phyloP scores from a whole-genome alignment of 2,797 vertebrate genomes.

The Gobionotothen gibberifrons region DNA sequence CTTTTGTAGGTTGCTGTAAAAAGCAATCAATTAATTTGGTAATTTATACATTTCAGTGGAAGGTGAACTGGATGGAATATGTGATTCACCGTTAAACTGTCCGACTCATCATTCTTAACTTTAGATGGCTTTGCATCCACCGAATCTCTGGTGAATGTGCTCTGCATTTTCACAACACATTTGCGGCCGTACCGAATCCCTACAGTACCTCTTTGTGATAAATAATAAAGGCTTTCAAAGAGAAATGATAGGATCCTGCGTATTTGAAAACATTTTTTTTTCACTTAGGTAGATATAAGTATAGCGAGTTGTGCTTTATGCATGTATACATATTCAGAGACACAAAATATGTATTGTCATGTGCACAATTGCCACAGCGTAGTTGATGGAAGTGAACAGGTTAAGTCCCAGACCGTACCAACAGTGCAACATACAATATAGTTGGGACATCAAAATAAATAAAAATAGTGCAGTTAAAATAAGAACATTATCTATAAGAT shows the following conservation, averaged over 20 bases:
- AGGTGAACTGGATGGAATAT: slow-evolving; percentile 69
- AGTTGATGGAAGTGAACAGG: too few relatives aligned
- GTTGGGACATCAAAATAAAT: too few relatives aligned
- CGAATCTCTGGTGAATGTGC: slow-evolving; percentile 13
- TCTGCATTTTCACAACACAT: slow-evolving; percentile 17
- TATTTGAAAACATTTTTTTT: slow-evolving; percentile 1
- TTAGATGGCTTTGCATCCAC: slow-evolving; percentile 24
- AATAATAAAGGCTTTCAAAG: not conserved
- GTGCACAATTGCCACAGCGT: too few relatives aligned
- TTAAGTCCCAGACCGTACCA: too few relatives aligned
- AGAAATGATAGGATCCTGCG: not conserved
- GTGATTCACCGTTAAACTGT: slow-evolving; percentile 69
- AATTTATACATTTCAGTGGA: slow-evolving; percentile 70
- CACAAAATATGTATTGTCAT: too few relatives aligned
- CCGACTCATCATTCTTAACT: slow-evolving; percentile 62
- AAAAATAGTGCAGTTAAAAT: too few relatives aligned
- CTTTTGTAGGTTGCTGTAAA: slow-evolving; percentile 68
- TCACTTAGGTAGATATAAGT: not conserved
- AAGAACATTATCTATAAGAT: too few relatives aligned
- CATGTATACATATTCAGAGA: not conserved
- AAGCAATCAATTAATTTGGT: slow-evolving; percentile 78
- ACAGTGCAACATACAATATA: too few relatives aligned
- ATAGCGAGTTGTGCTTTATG: not conserved
- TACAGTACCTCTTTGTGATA: slow-evolving; percentile 12
- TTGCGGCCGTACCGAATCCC: not conserved